A percentile compares a stretch with the other conserved stretches of the same genome.
Evolutionary conservation across 2,888 invertebrate species (phyloP).

Genomic region (Julus scanicus): DNA sequence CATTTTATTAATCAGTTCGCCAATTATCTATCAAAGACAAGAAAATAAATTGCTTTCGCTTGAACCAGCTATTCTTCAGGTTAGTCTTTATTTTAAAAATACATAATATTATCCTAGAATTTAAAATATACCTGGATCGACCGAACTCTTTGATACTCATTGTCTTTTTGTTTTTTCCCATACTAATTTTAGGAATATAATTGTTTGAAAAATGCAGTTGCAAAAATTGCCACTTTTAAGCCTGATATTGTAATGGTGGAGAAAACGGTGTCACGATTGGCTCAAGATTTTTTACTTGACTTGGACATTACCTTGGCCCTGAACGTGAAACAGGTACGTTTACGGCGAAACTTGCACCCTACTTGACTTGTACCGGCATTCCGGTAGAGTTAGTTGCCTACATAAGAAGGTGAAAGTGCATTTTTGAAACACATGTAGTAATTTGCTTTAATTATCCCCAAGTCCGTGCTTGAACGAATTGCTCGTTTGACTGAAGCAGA

Average conservation of each 20-base stretch:
- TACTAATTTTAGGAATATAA: slow-evolving; percentile 76
- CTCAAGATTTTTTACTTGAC: slow-evolving; percentile 85
- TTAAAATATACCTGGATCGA: neutral
- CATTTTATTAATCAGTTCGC: slow-evolving; percentile 85
- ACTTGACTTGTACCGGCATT: too few species aligned
- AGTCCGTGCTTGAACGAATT: slow-evolving; percentile 80
- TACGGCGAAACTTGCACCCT: neutral
- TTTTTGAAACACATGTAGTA: neutral
- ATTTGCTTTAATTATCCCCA: slow-evolving; percentile 55
- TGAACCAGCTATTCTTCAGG: slow-evolving; percentile 93
- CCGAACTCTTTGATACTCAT: neutral
- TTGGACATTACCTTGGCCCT: slow-evolving; percentile 86
- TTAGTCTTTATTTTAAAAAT: slow-evolving; percentile 63
- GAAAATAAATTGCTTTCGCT: slow-evolving; percentile 93
- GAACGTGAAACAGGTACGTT: slow-evolving; percentile 78
- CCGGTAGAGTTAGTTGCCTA: too few species aligned
- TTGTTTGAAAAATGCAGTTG: slow-evolving; percentile 85
- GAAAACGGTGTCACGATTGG: slow-evolving; percentile 82
- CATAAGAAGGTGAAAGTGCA: too few species aligned
- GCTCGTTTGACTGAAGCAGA: slow-evolving; percentile 85
- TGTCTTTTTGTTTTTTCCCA: slow-evolving; percentile 57
- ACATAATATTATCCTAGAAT: neutral
- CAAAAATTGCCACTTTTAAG: slow-evolving; percentile 82
- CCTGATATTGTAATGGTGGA: slow-evolving; percentile 92
- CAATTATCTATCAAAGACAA: slow-evolving; percentile 89